Evolutionary conservation across 2,888 invertebrate genomes (phyloP), one percentile per base, ranked within the genome.

Genomic region (Drosophila falleni): DNA sequence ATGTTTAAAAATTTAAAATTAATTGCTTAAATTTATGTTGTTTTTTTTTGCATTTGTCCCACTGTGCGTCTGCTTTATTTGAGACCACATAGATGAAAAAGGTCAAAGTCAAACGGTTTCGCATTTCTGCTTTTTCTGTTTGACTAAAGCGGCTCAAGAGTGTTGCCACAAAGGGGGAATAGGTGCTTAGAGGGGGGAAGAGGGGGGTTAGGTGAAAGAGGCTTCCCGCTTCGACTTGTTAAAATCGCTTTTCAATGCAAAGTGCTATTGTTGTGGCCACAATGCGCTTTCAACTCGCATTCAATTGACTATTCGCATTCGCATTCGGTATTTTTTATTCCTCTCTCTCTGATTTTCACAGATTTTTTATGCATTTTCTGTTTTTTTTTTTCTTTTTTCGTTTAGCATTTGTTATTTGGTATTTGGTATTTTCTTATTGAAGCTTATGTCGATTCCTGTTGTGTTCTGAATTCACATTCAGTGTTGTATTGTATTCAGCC

Each of bases 241-340:
- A 9, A 42, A 49, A 58, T 44, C 56, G 53, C 50, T 55, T 73
- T 73, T 65, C 63, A 66, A 76, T 76, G 69, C 51, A 69, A 70
- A 69, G 60, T 74, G 72, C 61, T 64, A 35, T 68, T 74, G 74
- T 74, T 59, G 64, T 26, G 62, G 67, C 49, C 63, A 76, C 74
- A 79, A 73, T 80, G 72, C 50, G 76, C 68, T 65, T 66, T 75
- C 51, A 71, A 44, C 63, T 59, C 47, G 37, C 37, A 61, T 69
- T 67, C 66, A 74, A 77, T 63, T 72, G 60, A 75, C 55, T 56
- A 53, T 46, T 62, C 72, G 39, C 51, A 58, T 71, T 74, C 65
- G 37, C 51, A 58, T 71, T 74, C 65, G 37, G 49, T 37, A 46
- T 69, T 55, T 41, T 60, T 26, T 35, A 23, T 41, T 10, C 16